Percentiles rank a stretch among this genome's conserved stretches.
These are phyloP conservation scores for Epinephelus awoara DNA, from an alignment of 2,797 vertebrate genomes.

Conservation along the genomic window DNA sequence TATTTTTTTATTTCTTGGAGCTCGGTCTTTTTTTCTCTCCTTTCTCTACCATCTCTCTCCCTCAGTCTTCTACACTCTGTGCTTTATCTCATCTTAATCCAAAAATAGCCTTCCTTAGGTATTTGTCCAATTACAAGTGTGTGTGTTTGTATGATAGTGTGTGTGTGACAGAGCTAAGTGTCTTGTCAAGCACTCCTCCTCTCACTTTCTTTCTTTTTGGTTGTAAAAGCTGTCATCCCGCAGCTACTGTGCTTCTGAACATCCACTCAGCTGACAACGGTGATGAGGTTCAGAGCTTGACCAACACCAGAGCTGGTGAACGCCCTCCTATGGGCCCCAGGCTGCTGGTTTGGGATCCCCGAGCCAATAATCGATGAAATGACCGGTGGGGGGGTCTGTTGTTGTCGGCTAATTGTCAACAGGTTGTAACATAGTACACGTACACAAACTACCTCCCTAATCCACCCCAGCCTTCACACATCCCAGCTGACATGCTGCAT, in stretches of 20 bases:
- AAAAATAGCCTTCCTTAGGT: constrained; percentile 16
- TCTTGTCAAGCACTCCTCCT: constrained; percentile 52
- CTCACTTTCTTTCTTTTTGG: constrained; percentile 12
- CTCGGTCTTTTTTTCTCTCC: constrained; percentile 17
- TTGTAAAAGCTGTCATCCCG: background rate
- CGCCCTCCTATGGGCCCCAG: background rate
- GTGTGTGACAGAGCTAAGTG: constrained; percentile 39
- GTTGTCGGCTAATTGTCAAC: constrained; percentile 23
- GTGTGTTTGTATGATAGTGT: constrained; percentile 41
- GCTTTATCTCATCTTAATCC: constrained; percentile 23
- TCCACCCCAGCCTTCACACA: background rate
- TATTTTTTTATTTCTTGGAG: constrained; percentile 19
- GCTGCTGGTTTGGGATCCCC: constrained; percentile 9
- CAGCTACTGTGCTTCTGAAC: constrained; percentile 33
- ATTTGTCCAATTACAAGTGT: constrained; percentile 37
- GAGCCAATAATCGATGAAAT: constrained; percentile 36
- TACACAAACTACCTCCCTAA: background rate
- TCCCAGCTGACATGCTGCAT: background rate
- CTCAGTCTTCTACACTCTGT: background rate
- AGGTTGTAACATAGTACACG: constrained; percentile 7
- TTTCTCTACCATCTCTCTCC: background rate
- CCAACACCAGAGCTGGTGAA: constrained; percentile 5
- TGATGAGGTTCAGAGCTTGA: constrained; percentile 6
- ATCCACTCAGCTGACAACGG: constrained; percentile 6
- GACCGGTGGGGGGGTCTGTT: constrained; percentile 12